Evolutionary conservation across 92 coral and sea anemone species (phyloP).

Genomic region (Phenganax subtilis): DNA sequence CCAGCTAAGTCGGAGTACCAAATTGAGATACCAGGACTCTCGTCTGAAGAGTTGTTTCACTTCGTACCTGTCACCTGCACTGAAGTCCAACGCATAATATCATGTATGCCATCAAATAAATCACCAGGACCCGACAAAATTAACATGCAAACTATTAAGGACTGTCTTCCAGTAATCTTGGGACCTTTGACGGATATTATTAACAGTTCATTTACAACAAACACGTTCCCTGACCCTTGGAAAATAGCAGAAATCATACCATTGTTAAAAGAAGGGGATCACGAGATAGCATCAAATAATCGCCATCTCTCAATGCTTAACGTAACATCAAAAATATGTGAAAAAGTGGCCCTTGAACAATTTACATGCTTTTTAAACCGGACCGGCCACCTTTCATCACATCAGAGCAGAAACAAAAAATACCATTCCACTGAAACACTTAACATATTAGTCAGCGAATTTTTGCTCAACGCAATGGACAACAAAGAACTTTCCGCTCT

Average conservation of each 20-base stretch:
- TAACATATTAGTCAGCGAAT: slow-evolving; percentile 21
- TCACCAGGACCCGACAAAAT: not conserved
- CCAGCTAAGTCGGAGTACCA: slow-evolving; percentile 1
- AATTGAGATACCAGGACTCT: not conserved
- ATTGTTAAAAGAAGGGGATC: too few species aligned
- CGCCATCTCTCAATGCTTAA: too few species aligned
- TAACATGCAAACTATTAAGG: not conserved
- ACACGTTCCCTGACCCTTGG: too few species aligned
- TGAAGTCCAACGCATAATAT: not conserved
- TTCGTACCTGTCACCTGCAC: slow-evolving; percentile 20
- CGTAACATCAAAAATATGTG: not conserved
- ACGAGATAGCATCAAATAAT: too few species aligned
- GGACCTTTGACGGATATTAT: too few species aligned
- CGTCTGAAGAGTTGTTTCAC: slow-evolving; percentile 14
- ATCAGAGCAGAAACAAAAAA: too few species aligned
- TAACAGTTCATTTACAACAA: too few species aligned
- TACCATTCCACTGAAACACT: slow-evolving; percentile 42
- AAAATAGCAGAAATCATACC: too few species aligned
- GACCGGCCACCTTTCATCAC: not conserved
- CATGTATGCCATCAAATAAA: not conserved
- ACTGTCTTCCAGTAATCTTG: too few species aligned
- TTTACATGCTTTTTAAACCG: not conserved
- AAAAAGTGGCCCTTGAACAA: not conserved
- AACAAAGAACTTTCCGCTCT: slow-evolving; percentile 23
- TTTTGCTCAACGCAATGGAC: slow-evolving; percentile 45